phyloP scores from a whole-genome alignment of 2,113 vertebrate genomes.

The Aegotheles bennettii region DNA sequence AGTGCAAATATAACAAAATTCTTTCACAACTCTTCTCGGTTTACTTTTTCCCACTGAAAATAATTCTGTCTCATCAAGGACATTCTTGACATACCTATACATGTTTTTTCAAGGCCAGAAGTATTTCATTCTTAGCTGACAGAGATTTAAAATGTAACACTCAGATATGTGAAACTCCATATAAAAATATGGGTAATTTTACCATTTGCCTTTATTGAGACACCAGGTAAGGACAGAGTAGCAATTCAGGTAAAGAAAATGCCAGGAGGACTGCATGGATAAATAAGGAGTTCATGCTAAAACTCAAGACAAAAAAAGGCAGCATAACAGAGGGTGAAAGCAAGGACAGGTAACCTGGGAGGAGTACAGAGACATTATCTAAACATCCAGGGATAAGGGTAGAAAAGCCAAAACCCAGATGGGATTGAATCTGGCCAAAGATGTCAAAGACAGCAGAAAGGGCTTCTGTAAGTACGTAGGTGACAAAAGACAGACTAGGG shows the following conservation, averaged over 20 bases:
- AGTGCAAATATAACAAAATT: background rate
- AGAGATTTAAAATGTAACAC: background rate
- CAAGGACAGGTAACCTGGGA: background rate
- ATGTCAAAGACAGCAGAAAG: background rate
- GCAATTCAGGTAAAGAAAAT: background rate
- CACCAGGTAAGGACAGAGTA: background rate
- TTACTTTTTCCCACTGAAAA: background rate
- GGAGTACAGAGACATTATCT: background rate
- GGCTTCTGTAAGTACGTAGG: background rate
- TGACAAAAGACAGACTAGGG: too few relatives aligned
- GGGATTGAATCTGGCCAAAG: background rate
- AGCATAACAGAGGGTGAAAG: background rate
- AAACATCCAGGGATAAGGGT: background rate
- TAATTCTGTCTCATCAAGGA: background rate
- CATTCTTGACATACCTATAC: background rate
- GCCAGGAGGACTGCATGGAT: background rate
- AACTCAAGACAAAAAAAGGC: background rate
- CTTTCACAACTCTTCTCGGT: background rate
- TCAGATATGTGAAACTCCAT: background rate
- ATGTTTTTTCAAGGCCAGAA: background rate
- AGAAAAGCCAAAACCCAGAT: background rate
- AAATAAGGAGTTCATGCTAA: background rate
- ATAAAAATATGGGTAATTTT: fast-evolving
- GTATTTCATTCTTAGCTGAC: background rate
- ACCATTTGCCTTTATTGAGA: background rate